Conservation (phyloP, 35 echinoderm and acorn worm species). For the Apostichopus californicus region DNA sequence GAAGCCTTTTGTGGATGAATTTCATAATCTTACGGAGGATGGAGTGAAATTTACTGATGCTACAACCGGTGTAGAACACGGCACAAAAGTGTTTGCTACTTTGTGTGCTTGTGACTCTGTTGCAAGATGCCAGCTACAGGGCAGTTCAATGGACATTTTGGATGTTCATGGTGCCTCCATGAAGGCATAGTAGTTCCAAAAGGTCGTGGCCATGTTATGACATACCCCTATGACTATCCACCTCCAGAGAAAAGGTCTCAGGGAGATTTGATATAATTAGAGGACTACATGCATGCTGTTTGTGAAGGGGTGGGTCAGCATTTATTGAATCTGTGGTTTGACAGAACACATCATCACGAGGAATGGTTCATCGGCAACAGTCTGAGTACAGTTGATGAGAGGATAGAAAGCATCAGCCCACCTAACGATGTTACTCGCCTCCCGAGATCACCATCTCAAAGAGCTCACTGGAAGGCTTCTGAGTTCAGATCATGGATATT, state of each 20-base stretch:
- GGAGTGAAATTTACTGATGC: slow-evolving; percentile 9
- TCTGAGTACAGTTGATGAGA: neutral
- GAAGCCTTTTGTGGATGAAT: slow-evolving; percentile 38
- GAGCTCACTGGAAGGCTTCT: slow-evolving; percentile 35
- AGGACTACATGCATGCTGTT: slow-evolving; percentile 11
- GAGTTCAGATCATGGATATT: slow-evolving; percentile 36
- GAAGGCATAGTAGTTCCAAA: slow-evolving; percentile 20
- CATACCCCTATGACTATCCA: slow-evolving; percentile 13
- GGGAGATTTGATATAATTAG: slow-evolving; percentile 14
- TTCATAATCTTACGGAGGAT: neutral
- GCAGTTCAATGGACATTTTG: slow-evolving; percentile 46
- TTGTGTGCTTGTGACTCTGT: slow-evolving; percentile 39
- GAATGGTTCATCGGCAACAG: slow-evolving; percentile 18
- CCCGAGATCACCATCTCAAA: slow-evolving; percentile 11
- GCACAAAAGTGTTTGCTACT: slow-evolving; percentile 10
- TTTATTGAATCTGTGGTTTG: slow-evolving; percentile 32
- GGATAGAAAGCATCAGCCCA: neutral
- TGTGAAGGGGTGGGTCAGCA: slow-evolving; percentile 23
- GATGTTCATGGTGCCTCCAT: slow-evolving; percentile 51
- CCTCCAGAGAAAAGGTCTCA: neutral
- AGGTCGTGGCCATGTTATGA: slow-evolving; percentile 11
- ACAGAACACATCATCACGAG: neutral
- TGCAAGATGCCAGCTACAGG: slow-evolving; percentile 26
- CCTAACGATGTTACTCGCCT: slow-evolving; percentile 24
- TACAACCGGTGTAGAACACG: neutral